Evolutionary conservation across 2,888 invertebrate genomes (phyloP), one percentile per base, ranked within the genome.

Genomic region (Tolmerus cingulatus): DNA sequence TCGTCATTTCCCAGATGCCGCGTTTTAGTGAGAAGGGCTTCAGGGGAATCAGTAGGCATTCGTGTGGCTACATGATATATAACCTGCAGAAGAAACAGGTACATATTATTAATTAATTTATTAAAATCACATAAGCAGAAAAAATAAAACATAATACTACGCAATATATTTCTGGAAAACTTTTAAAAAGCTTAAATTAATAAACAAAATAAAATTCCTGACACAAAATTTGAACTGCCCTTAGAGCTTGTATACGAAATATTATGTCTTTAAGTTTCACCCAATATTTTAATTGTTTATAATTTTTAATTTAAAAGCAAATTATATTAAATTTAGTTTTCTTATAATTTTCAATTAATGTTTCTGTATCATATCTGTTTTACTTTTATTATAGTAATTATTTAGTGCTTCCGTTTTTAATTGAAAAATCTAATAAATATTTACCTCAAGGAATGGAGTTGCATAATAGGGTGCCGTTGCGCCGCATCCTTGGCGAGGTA

Each of bases 11-110:
- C 99, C 89, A 99, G 94, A 93, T 99, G 99, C 5, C 98, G 95
- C 16, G 98, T 97, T 97, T 98, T 98, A 91, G 96, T 96, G 85
- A 97, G 94, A 90, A 98, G 95, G 87, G 97, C 96, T 92, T 98
- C 98, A 1, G 97, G 96, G 79, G 96, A 96, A 90, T 97, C 96
- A 0, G 97, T 97, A 9, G 98, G 98, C 97, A 99, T 98, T 90
- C 98, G 94, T 3, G 99, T 99, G 86, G 99, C 97, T 81, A 99
- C 99, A 93, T 99, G 99, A 93, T 98, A 99, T 89, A 99, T 95
- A 86, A 97, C 88, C 89, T 89, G 27, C n/a, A 30, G 16, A 14
- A 30, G 7, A 16, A 51, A 74, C 30, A 40, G 23, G 9, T 30
- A 74, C 51, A n/a, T 34, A 34, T 51, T n/a, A 51, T 0, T n/a